Percentiles rank a stretch among this genome's conserved stretches.
Conservation (phyloP, 2,888 invertebrate genomes). For the Sialis fuliginosa region DNA sequence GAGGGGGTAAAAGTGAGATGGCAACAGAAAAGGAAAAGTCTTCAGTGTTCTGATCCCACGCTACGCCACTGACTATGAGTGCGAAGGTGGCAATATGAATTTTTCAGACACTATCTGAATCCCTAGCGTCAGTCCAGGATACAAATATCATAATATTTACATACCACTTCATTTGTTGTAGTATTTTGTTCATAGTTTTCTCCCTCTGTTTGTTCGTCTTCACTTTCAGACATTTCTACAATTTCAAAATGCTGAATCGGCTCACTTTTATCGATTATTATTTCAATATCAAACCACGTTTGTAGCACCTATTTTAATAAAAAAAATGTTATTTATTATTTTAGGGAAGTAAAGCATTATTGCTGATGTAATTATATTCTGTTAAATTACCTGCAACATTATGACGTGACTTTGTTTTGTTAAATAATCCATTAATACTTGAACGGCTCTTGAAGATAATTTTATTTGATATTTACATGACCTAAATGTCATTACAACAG, state of each 20-base stretch:
- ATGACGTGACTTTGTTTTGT: constrained; percentile 3
- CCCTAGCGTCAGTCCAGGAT: too few species aligned
- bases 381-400: constrained; percentile 2
- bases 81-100: too few species aligned
- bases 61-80: too few species aligned
- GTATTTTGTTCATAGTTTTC: not conserved
- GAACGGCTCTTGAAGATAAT: not conserved
- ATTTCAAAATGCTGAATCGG: not conserved
- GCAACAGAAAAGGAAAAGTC: too few species aligned
- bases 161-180: not conserved
- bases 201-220: not conserved
- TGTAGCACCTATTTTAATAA: constrained; percentile 24
- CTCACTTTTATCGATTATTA: not conserved
- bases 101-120: too few species aligned
- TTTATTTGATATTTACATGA: constrained; percentile 5
- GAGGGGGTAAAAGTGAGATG: too few species aligned
- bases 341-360: too few species aligned
- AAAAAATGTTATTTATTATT: constrained; percentile 11
- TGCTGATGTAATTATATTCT: too few species aligned
- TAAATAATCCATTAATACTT: constrained; percentile 1
- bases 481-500: constrained; percentile 2
- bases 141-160: too few species aligned
- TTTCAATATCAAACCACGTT: constrained; percentile 23
- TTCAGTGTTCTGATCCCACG: too few species aligned
- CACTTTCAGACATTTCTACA: not conserved